These are phyloP conservation scores for Pangasius larnaudii DNA, from an alignment of 2,797 vertebrate genomes.

Conservation along the genomic window DNA sequence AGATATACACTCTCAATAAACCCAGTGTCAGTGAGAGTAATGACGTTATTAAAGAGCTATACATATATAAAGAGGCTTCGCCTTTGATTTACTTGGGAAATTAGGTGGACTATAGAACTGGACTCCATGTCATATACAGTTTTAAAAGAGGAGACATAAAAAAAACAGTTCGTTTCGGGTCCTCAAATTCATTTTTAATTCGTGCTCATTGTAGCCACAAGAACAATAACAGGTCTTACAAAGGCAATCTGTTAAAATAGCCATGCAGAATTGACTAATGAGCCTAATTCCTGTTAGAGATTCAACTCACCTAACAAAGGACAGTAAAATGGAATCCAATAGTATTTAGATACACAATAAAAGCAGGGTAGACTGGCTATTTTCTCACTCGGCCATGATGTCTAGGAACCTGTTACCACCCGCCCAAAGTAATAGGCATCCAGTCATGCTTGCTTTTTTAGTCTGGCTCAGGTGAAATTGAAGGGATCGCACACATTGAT, in stretches of 20 bases:
- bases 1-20: slow-evolving; percentile 72
- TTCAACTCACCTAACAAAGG: background rate
- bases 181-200: slow-evolving; percentile 28
- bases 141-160: slow-evolving; percentile 27
- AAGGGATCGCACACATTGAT: slow-evolving; percentile 71
- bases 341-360: slow-evolving; percentile 39
- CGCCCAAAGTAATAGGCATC: slow-evolving; percentile 61
- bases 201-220: background rate
- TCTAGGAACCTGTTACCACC: slow-evolving; percentile 61
- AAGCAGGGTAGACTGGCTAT: slow-evolving; percentile 1
- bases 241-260: background rate
- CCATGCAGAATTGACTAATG: background rate
- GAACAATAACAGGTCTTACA: background rate
- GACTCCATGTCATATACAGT: slow-evolving; percentile 59
- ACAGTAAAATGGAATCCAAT: slow-evolving; percentile 26
- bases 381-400: slow-evolving; percentile 55
- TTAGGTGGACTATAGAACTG: slow-evolving; percentile 56
- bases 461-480: slow-evolving; percentile 72
- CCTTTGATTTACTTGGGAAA: slow-evolving; percentile 76
- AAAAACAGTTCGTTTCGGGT: slow-evolving; percentile 45
- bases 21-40: slow-evolving; percentile 72
- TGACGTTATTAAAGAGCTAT: slow-evolving; percentile 73
- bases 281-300: background rate
- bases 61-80: slow-evolving; percentile 77
- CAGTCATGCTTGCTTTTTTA: slow-evolving; percentile 65